phyloP scores from a whole-genome alignment of 2,888 invertebrate genomes.

The Microdon myrmicae region DNA sequence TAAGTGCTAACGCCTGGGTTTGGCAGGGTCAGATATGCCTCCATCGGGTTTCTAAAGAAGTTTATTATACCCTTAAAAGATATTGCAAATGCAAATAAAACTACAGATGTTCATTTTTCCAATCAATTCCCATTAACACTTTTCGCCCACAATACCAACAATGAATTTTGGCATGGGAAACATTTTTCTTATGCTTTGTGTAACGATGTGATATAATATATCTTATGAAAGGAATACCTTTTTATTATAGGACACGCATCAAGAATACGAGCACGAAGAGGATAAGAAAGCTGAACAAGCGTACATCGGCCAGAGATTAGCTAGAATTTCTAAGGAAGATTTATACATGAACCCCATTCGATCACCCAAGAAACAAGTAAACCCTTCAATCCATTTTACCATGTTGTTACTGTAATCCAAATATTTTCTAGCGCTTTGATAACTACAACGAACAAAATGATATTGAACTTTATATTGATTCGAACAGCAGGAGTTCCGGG shows the following conservation, averaged over 20 bases:
- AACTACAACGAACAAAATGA: slow-evolving; percentile 64
- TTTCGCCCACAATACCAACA: no score
- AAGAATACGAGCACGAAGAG: slow-evolving; percentile 57
- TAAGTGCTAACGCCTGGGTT: no score
- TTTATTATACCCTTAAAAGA: no score
- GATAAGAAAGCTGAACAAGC: slow-evolving; percentile 63
- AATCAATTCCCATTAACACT: no score
- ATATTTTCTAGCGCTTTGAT: slow-evolving; percentile 53
- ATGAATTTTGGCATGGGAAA: no score
- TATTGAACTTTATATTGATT: slow-evolving; percentile 66
- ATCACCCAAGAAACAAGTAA: slow-evolving; percentile 62
- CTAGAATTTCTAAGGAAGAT: slow-evolving; percentile 66
- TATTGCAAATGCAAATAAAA: no score
- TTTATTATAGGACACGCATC: slow-evolving; percentile 57
- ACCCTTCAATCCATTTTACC: slow-evolving; percentile 11
- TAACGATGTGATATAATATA: background rate
- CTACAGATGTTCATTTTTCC: no score
- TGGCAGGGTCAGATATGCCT: no score
- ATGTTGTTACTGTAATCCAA: background rate
- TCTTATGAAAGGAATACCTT: slow-evolving; percentile 9
- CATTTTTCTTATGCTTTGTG: no score
- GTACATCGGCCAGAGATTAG: slow-evolving; percentile 66
- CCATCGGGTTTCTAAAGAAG: no score
- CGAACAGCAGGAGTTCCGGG: slow-evolving; percentile 66
- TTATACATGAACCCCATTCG: slow-evolving; percentile 63